Conservation (phyloP, 1,140 invertebrate genomes). For the Luehdorfia chinensis region DNA sequence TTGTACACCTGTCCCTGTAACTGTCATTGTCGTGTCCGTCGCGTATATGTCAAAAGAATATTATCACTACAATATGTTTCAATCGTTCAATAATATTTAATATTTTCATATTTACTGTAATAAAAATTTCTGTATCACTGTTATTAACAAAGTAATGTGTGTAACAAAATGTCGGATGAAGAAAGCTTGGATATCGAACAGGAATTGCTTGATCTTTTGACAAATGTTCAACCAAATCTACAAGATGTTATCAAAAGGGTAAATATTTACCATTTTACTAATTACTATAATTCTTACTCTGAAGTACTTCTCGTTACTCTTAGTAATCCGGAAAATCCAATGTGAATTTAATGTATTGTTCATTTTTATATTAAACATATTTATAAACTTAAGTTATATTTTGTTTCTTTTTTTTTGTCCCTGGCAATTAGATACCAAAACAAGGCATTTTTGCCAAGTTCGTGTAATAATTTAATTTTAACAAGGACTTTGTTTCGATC, state of each 20-base stretch:
- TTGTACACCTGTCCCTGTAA: slow-evolving; percentile 2
- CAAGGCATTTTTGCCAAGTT: no score
- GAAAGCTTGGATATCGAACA: slow-evolving; percentile 58
- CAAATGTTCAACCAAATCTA: slow-evolving; percentile 63
- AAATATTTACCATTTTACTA: slow-evolving; percentile 35
- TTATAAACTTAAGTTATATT: no score
- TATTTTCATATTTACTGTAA: slow-evolving; percentile 1
- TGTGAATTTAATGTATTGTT: no score
- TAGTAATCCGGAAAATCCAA: no score
- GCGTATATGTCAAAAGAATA: no score
- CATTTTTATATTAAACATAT: no score
- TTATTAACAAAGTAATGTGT: slow-evolving; percentile 27
- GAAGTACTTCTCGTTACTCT: no score
- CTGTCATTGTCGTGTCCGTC: no score
- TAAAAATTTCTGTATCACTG: background rate
- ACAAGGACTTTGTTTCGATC: no score
- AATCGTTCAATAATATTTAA: background rate
- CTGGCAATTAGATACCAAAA: no score
- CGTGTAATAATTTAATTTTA: no score
- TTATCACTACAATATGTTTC: slow-evolving; percentile 13
- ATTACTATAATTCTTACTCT: no score
- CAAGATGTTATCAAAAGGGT: slow-evolving; percentile 74
- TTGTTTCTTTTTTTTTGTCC: slow-evolving; percentile 7
- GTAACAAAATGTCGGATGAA: slow-evolving; percentile 54
- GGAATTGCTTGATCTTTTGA: slow-evolving; percentile 56